Base-by-base conservation (phyloP, 2,113 vertebrate genomes). In the Neopipo cinnamomea region DNA sequence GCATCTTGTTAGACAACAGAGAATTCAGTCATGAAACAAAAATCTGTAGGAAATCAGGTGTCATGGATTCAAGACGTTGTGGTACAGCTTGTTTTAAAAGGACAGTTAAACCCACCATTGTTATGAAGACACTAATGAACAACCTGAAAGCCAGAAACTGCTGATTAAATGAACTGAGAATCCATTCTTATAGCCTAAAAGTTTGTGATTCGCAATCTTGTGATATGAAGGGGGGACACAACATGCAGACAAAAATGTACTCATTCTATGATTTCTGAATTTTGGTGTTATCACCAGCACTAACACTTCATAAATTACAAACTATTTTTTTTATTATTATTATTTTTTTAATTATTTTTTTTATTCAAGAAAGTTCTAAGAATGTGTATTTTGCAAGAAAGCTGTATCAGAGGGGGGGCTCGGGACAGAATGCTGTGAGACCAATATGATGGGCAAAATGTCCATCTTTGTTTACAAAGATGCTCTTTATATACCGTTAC, bases 121-220 rank as follows among this genome's bases (percentile, higher is more conserved):
- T 55, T 66, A n/a, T 5, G 14, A 62, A 71, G 55, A 81, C 20
- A 27, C 28, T 35, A 0, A 0, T 25, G 9, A 88, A 35, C n/a
- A 79, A 44, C 19, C 47, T 47, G 28, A 90, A 70, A 25, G 31
- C 41, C 50, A 65, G 44, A 79, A 94, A 76, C 23, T 39, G 15
- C 18, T 41, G 23, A 76, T 39, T 50, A 61, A 89, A 88, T 28
- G 27, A 76, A 68, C 2, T 27, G 77, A 55, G 76, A 74, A 25
- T 44, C 11, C 61, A 72, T 72, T 85, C 20, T 67, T 31, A 37
- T 1, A 42, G 28, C 12, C 25, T 62, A 63, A 88, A 91, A 58
- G 70, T 27, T 7, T 65, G 28, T 28, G 27, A 82, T 49, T 71
- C 68, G 6, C 13, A 63, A 42, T 61, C 47, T 59, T 85, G 44